Conservation (phyloP, 2,888 invertebrate species). For the Cheilosia scutellata region DNA sequence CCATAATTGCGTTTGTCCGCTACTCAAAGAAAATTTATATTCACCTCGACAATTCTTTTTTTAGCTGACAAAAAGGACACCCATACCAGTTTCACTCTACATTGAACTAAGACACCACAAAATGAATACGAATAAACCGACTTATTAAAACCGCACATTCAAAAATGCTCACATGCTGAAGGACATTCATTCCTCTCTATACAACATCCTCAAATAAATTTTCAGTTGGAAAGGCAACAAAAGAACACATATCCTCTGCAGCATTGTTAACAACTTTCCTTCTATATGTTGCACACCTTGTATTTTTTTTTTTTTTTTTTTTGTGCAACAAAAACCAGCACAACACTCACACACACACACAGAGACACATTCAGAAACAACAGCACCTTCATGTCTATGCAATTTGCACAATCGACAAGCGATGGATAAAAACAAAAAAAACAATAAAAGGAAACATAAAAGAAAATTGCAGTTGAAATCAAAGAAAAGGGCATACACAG, state of each 20-base stretch:
- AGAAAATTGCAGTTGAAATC: constrained; percentile 60
- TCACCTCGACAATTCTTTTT: neutral
- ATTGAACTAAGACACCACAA: constrained; percentile 14
- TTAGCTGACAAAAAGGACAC: neutral
- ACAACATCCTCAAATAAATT: constrained; percentile 63
- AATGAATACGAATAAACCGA: constrained; percentile 36
- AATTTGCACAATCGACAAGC: constrained; percentile 71
- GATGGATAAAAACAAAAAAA: constrained; percentile 17
- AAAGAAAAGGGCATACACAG: constrained; percentile 44
- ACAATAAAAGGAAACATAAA: constrained; percentile 45
- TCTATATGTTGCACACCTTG: constrained; percentile 16
- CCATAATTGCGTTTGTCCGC: neutral
- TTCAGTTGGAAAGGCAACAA: constrained; percentile 39
- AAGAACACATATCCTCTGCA: constrained; percentile 37
- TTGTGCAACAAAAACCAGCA: constrained; percentile 8
- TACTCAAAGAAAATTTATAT: neutral
- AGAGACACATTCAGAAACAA: neutral
- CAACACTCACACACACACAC: constrained; percentile 7
- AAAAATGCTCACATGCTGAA: constrained; percentile 38
- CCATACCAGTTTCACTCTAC: neutral
- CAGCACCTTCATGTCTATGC: constrained; percentile 48
- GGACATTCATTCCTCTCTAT: constrained; percentile 27
- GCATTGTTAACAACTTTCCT: constrained; percentile 47
- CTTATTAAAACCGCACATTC: constrained; percentile 62
- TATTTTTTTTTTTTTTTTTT: neutral